Conservation (phyloP, 1,140 invertebrate species). For the Drosophila sucinea region DNA sequence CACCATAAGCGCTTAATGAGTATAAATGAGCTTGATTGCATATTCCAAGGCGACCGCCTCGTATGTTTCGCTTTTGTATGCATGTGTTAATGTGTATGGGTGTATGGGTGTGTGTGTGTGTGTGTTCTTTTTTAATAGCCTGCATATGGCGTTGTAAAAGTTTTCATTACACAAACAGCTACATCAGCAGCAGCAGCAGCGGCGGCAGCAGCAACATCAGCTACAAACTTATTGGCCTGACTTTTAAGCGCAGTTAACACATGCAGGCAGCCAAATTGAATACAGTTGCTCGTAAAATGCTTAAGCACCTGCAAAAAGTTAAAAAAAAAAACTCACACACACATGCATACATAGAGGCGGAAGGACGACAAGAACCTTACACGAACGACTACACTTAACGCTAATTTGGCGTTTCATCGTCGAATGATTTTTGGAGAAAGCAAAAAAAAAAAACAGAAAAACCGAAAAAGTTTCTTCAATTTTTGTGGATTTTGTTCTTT, state of each 20-base stretch:
- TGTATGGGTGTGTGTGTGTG: constrained; percentile 32
- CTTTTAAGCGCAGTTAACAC: constrained; percentile 80
- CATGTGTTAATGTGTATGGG: constrained; percentile 2
- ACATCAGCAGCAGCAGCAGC: constrained; percentile 43
- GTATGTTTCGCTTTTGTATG: constrained; percentile 24
- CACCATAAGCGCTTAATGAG: constrained; percentile 78
- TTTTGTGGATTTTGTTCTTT: background rate
- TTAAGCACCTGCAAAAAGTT: constrained; percentile 74
- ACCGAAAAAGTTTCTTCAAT: constrained; percentile 6
- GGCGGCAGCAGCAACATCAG: constrained; percentile 46
- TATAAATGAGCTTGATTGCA: constrained; percentile 81
- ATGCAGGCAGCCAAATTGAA: constrained; percentile 69
- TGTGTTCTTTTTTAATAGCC: constrained; percentile 74
- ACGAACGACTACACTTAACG: constrained; percentile 61
- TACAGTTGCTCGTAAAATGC: constrained; percentile 78
- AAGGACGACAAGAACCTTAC: constrained; percentile 40
- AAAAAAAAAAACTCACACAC: constrained; percentile 39
- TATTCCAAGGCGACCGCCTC: constrained; percentile 62
- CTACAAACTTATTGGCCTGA: constrained; percentile 71
- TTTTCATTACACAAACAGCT: constrained; percentile 80
- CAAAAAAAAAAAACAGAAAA: constrained; percentile 5
- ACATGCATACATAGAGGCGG: constrained; percentile 19
- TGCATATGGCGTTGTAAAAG: constrained; percentile 81
- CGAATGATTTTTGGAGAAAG: constrained; percentile 65
- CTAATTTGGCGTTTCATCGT: constrained; percentile 76